phyloP scores from a whole-genome alignment of 2,888 invertebrate species.

The Agonopterix subpropinquella region DNA sequence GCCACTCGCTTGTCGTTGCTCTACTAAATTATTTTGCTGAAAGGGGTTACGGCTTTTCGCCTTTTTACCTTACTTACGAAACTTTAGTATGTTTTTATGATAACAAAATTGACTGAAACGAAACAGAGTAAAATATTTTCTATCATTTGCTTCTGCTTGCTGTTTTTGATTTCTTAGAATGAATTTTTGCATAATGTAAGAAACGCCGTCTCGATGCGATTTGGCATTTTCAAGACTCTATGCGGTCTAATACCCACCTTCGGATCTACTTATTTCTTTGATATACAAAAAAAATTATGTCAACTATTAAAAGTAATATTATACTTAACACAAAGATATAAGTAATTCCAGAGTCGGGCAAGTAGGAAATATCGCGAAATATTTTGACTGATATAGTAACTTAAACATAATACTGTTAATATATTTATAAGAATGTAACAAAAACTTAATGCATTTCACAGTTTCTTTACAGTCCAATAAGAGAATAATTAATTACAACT shows the following conservation, averaged over 20 bases:
- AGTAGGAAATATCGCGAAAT: conserved; percentile 58
- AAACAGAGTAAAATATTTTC: conserved; percentile 26
- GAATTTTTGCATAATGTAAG: conserved; percentile 11
- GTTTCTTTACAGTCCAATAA: conserved; percentile 71
- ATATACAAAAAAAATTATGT: not conserved
- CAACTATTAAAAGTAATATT: not conserved
- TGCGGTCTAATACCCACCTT: not conserved
- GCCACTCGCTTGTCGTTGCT: conserved; percentile 60
- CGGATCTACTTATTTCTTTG: not conserved
- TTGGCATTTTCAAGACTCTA: not conserved
- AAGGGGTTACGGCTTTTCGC: conserved; percentile 21
- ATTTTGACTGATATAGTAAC: conserved; percentile 73
- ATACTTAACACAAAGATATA: not conserved
- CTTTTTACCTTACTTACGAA: not conserved
- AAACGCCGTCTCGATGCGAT: not conserved
- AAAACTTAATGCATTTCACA: conserved; percentile 74
- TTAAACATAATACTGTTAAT: conserved; percentile 66
- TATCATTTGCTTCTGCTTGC: conserved; percentile 45
- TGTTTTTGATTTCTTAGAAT: conserved; percentile 31
- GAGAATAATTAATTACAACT: conserved; percentile 58
- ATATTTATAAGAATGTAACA: conserved; percentile 70
- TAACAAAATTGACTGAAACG: conserved; percentile 40
- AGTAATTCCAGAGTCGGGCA: conserved; percentile 28
- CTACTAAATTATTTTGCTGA: conserved; percentile 46
- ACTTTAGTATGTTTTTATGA: not conserved